These are phyloP conservation scores for Athripsodes cinereus DNA, from an alignment of 2,888 invertebrate species.

Conservation along the genomic window DNA sequence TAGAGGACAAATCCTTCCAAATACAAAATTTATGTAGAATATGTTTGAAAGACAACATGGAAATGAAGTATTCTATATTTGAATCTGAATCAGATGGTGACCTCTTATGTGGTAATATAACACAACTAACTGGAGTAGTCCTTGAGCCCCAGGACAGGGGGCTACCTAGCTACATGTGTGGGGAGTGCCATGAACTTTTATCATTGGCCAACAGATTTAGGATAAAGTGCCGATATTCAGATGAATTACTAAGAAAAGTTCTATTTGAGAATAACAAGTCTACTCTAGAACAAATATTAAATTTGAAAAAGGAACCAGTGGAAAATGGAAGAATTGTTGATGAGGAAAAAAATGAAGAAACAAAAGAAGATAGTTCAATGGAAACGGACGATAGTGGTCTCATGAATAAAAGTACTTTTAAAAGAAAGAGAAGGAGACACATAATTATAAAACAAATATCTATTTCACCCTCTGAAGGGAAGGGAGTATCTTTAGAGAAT, in stretches of 20 bases:
- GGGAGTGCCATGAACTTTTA: neutral
- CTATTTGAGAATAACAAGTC: neutral
- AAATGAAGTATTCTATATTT: too few species aligned
- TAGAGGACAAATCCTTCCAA: neutral
- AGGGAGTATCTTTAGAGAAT: neutral
- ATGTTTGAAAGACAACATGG: slow-evolving; percentile 2
- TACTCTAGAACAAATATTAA: neutral
- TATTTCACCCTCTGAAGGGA: neutral
- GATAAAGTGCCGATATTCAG: slow-evolving; percentile 4
- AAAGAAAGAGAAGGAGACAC: neutral
- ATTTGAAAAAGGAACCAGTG: neutral
- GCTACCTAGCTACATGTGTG: slow-evolving; percentile 8
- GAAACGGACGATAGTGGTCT: neutral
- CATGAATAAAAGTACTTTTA: neutral
- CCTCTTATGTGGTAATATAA: neutral
- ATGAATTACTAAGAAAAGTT: slow-evolving; percentile 5
- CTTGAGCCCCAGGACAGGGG: neutral
- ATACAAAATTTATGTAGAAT: slow-evolving; percentile 6
- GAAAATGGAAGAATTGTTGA: neutral
- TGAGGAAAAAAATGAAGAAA: too few species aligned
- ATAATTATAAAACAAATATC: too few species aligned
- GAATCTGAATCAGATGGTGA: neutral
- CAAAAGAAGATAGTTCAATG: neutral
- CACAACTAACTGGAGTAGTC: neutral
- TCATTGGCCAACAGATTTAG: slow-evolving; percentile 4